Base-by-base conservation (phyloP, 1,140 invertebrate species). In the Dendroctonus ponderosae region DNA sequence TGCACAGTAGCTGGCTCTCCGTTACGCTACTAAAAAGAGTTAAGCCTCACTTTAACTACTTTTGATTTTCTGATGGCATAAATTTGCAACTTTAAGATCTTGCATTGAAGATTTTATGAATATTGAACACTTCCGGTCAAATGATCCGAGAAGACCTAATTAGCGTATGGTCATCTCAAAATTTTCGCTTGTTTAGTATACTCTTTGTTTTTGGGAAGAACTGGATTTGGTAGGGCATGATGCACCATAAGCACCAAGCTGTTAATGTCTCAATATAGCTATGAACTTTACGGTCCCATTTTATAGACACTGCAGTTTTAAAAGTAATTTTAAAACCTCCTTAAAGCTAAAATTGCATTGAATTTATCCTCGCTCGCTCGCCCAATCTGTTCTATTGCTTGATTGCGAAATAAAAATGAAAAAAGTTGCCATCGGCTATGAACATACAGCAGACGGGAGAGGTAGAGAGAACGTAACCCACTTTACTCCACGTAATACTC, bases 391-490 rank as follows among this genome's bases (percentile, higher is more conserved):
- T 65, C 26, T 57, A 57, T 65, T 65, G 57, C 62, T 51, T 65
- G 62, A 65, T 65, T 65, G 62, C 62, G 26, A 58, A 57, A 65
- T 52, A 65, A 46, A 46, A 65, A 40, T 56, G 57, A 65, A 58
- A 65, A 57, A 43, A 38, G 11, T n/a, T 14, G 26, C 37, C 49
- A 11, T n/a, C 15, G 49, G 11, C 40, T 50, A 62, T 14, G 56
- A 42, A 58, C 40, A 41, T 50, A n/a, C 7, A 26, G 40, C 43
- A 12, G 41, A 51, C 37, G 46, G 50, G 58, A 49, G 40, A 58
- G 15, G 46, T 40, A 62, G 11, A 42, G 46, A 15, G 58, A 61
- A 50, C 48, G 26, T 61, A 61, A 61, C 58, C 44, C 46, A 61
- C 58, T 61, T 61, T 61, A 42, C 60, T 41, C 37, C 7, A 53